Evolutionary conservation across 1,140 invertebrate genomes (phyloP).

Genomic region (Drosophila miranda): DNA sequence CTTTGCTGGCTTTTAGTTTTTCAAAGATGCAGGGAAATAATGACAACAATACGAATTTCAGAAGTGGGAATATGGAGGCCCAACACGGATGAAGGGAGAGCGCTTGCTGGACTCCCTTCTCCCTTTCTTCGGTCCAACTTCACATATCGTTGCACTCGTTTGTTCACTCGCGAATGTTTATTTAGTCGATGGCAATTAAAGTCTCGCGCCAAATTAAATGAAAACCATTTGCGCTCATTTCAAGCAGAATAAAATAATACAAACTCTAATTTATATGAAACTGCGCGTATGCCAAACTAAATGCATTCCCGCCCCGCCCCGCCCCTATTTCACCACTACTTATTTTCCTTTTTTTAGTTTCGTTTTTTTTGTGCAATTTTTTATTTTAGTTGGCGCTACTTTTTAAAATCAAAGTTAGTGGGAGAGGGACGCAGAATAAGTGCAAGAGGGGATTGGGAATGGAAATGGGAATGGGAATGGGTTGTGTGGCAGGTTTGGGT

Average conservation of each 20-base stretch:
- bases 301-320: too few species aligned
- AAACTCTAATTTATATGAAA: slow-evolving; percentile 77
- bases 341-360: slow-evolving; percentile 20
- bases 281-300: slow-evolving; percentile 44
- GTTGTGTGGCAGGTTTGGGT: background rate
- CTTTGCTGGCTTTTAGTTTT: too few species aligned
- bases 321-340: background rate
- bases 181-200: slow-evolving; percentile 68
- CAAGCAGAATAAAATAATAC: slow-evolving; percentile 78
- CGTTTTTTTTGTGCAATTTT: slow-evolving; percentile 35
- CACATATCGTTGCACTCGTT: slow-evolving; percentile 58
- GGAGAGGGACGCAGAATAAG: slow-evolving; percentile 41
- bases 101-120: too few species aligned
- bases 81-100: too few species aligned
- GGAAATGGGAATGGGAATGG: background rate
- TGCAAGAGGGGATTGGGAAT: slow-evolving; percentile 6
- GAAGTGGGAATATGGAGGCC: too few species aligned
- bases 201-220: slow-evolving; percentile 67
- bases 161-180: slow-evolving; percentile 54
- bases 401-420: slow-evolving; percentile 72
- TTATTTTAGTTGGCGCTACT: slow-evolving; percentile 68
- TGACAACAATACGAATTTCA: too few species aligned
- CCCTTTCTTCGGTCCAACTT: background rate
- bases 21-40: too few species aligned
- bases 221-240: slow-evolving; percentile 73